Percentiles rank a stretch among this genome's conserved stretches.
phyloP scores from a whole-genome alignment of 2,113 vertebrate genomes.

The Podarcis muralis region DNA sequence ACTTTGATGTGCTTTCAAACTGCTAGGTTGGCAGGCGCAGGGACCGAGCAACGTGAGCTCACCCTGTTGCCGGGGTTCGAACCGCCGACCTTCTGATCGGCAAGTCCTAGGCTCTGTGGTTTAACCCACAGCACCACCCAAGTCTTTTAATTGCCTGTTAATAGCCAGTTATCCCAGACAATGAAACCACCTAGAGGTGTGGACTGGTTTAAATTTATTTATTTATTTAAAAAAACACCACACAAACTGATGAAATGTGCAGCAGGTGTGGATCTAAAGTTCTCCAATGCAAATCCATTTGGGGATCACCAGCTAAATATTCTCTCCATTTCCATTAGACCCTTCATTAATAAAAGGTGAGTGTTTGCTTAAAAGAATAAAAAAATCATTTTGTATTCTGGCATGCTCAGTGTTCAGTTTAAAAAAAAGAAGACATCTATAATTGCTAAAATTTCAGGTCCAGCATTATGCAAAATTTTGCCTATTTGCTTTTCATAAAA shows the following conservation, averaged over 20 bases:
- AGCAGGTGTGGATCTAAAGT: neutral
- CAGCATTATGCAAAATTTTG: conserved; percentile 14
- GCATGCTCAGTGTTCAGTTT: conserved; percentile 28
- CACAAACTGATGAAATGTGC: neutral
- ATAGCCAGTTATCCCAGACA: neutral
- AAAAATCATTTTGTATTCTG: neutral
- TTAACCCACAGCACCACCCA: no score
- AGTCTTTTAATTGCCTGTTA: neutral
- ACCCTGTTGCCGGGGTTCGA: no score
- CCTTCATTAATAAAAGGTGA: neutral
- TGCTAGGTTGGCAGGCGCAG: no score
- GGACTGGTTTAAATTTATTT: neutral
- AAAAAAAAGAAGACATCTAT: conserved; percentile 13
- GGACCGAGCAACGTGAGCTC: no score
- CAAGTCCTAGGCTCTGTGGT: no score
- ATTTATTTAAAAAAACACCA: no score
- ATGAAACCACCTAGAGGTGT: no score
- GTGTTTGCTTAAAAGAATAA: neutral
- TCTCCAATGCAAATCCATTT: neutral
- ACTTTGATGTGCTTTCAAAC: no score
- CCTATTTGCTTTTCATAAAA: conserved; percentile 49
- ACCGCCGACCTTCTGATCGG: no score
- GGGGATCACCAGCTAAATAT: neutral
- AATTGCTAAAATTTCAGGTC: conserved; percentile 38
- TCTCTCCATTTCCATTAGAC: conserved; percentile 1